Conservation (phyloP, 2,888 invertebrate genomes). For the Minunthozetes semirufus region DNA sequence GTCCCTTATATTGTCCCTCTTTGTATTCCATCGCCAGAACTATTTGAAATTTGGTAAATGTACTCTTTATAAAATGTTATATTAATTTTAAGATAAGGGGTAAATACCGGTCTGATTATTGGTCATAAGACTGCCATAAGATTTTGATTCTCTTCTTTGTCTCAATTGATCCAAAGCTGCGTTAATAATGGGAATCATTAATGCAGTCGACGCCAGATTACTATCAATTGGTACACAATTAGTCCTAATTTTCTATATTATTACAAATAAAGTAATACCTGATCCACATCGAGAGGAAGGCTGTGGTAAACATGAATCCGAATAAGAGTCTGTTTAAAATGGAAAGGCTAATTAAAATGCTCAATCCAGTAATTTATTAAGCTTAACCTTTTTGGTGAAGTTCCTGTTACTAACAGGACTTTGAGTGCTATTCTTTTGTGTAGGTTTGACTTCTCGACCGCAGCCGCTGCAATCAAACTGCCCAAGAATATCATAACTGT, state of each 20-base stretch:
- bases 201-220: conserved; percentile 83
- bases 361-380: neutral
- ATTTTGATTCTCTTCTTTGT: conserved; percentile 20
- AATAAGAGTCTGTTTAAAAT: conserved; percentile 32
- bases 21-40: conserved; percentile 9
- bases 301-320: conserved; percentile 36
- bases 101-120: neutral
- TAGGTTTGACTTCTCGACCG: conserved; percentile 36
- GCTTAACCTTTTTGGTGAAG: conserved; percentile 33
- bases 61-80: neutral
- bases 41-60: neutral
- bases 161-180: conserved; percentile 58
- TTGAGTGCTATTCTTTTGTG: conserved; percentile 37
- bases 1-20: neutral
- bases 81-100: neutral
- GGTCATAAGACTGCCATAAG: neutral
- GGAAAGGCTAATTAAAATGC: no score
- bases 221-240: conserved; percentile 46
- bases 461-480: conserved; percentile 35
- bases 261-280: conserved; percentile 47
- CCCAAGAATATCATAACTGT: conserved; percentile 37
- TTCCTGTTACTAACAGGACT: conserved; percentile 25
- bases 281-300: conserved; percentile 68
- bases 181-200: conserved; percentile 87
- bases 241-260: no score